Evolutionary conservation across 2,797 vertebrate genomes (phyloP).

Genomic region (Clarias fuscus): DNA sequence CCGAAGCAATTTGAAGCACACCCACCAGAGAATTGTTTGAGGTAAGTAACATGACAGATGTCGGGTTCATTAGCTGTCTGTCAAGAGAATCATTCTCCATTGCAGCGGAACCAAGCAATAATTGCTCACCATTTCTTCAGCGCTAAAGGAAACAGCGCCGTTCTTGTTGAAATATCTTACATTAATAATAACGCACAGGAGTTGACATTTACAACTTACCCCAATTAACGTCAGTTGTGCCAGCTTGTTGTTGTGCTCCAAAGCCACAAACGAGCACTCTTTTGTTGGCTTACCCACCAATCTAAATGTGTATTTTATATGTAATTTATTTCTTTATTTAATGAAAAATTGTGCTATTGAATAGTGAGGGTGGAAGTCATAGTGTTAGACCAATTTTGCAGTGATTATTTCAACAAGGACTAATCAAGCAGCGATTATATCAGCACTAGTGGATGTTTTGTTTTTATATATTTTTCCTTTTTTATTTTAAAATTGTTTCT

Average conservation of each 20-base stretch:
- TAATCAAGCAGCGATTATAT: neutral
- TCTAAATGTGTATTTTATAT: neutral
- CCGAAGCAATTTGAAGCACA: constrained; percentile 7
- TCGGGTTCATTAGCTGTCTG: constrained; percentile 34
- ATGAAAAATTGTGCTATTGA: neutral
- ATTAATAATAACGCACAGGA: neutral
- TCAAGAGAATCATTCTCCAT: constrained; percentile 4
- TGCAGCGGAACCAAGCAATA: neutral
- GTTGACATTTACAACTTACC: neutral
- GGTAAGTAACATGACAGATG: constrained; percentile 28
- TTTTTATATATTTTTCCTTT: neutral
- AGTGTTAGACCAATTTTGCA: neutral
- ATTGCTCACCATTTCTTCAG: neutral
- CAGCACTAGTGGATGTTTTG: neutral
- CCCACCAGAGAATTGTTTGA: neutral
- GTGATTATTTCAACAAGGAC: neutral
- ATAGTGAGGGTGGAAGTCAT: neutral
- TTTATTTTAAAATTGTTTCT: neutral
- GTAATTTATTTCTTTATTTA: neutral
- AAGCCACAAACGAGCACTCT: neutral
- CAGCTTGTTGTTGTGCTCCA: neutral
- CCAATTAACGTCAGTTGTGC: constrained; percentile 8
- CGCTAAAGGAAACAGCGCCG: neutral
- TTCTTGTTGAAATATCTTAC: neutral
- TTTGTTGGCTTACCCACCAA: neutral